Evolutionary conservation across 2,888 invertebrate species (phyloP).

Genomic region (Pocota personata): DNA sequence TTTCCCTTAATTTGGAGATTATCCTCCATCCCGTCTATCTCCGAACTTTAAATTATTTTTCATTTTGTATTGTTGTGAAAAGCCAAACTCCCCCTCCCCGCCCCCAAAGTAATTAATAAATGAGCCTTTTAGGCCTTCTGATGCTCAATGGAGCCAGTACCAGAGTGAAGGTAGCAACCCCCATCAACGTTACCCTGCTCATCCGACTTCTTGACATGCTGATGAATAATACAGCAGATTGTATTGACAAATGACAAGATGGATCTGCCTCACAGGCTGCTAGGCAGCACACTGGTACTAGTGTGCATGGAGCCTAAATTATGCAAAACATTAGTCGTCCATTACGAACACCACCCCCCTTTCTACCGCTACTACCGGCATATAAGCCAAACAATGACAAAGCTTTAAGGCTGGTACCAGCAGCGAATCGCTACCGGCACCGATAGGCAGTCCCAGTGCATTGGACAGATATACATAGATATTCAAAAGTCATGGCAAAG

Average conservation of each 20-base stretch:
- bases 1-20: slow-evolving; percentile 18
- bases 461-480: slow-evolving; percentile 27
- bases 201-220: slow-evolving; percentile 71
- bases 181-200: slow-evolving; percentile 68
- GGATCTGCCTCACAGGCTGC: slow-evolving; percentile 58
- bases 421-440: not conserved
- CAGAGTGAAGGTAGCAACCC: slow-evolving; percentile 48
- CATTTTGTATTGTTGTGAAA: slow-evolving; percentile 6
- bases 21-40: not conserved
- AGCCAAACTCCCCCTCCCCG: not conserved
- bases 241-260: slow-evolving; percentile 74
- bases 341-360: slow-evolving; percentile 43
- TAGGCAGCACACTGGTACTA: slow-evolving; percentile 7
- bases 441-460: slow-evolving; percentile 10
- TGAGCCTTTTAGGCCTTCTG: slow-evolving; percentile 59
- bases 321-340: slow-evolving; percentile 73
- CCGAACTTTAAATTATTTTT: slow-evolving; percentile 40
- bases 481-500: slow-evolving; percentile 45
- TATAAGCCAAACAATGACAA: slow-evolving; percentile 48
- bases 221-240: slow-evolving; percentile 73
- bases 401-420: slow-evolving; percentile 12
- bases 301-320: slow-evolving; percentile 60
- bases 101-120: slow-evolving; percentile 66
- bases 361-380: not conserved
- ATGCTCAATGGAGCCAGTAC: slow-evolving; percentile 49